Conservation (phyloP, 1,140 invertebrate genomes). For the Drosophila varians region DNA sequence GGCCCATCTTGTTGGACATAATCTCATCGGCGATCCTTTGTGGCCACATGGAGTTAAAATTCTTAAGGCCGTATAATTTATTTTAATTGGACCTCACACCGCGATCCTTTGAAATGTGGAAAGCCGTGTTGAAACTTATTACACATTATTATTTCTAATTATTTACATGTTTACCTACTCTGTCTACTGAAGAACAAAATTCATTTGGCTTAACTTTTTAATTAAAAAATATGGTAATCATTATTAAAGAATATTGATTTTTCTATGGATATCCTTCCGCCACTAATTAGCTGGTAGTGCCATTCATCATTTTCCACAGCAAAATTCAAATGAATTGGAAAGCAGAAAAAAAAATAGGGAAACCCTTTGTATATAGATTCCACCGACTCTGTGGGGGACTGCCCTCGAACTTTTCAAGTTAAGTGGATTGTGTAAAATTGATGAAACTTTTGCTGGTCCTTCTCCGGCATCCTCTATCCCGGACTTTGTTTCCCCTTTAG, state of each 20-base stretch:
- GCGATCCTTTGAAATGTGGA: constrained; percentile 26
- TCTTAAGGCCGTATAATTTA: constrained; percentile 29
- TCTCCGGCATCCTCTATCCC: not conserved
- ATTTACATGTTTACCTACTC: constrained; percentile 42
- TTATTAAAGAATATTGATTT: not conserved
- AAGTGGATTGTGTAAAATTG: constrained; percentile 68
- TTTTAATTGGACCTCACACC: constrained; percentile 36
- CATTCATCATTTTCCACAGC: not conserved
- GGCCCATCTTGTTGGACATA: constrained; percentile 30
- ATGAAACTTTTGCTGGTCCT: constrained; percentile 47
- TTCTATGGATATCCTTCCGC: not conserved
- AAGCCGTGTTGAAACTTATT: constrained; percentile 16
- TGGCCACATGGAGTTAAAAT: constrained; percentile 4
- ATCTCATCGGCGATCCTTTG: constrained; percentile 16
- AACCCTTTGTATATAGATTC: not conserved
- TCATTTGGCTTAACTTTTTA: constrained; percentile 37
- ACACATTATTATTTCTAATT: constrained; percentile 29
- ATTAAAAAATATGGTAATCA: not conserved
- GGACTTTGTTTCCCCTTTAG: constrained; percentile 30
- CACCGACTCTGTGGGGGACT: constrained; percentile 11
- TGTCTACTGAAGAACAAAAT: constrained; percentile 39
- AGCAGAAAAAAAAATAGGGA: not conserved
- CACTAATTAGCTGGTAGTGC: constrained; percentile 8
- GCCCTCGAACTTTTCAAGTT: constrained; percentile 41
- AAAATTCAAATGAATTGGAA: constrained; percentile 31